A percentile compares a stretch with the other conserved stretches of the same genome.
phyloP scores from a whole-genome alignment of 1,140 invertebrate species.

The Lepidurus apus region DNA sequence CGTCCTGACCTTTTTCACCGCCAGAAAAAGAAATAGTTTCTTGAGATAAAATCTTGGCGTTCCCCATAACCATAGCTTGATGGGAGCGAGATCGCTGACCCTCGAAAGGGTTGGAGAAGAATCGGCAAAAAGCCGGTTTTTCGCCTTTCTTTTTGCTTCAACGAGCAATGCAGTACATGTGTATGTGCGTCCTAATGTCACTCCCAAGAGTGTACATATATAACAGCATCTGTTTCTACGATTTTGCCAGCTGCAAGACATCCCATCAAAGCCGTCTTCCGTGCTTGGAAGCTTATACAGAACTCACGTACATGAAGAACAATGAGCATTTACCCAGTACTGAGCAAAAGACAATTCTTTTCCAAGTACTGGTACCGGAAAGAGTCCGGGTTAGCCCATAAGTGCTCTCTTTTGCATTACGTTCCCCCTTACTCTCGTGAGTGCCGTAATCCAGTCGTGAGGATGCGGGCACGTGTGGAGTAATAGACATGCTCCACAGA shows the following conservation, averaged over 20 bases:
- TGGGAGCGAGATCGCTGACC: no score
- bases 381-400: not conserved
- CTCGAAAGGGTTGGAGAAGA: not conserved
- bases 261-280: not conserved
- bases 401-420: conserved; percentile 16
- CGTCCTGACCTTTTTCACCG: no score
- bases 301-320: not conserved
- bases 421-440: not conserved
- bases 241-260: conserved; percentile 13
- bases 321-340: not conserved
- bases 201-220: not conserved
- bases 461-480: conserved; percentile 16
- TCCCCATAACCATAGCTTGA: no score
- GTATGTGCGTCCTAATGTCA: not conserved
- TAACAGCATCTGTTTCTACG: not conserved
- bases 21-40: no score
- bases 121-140: not conserved
- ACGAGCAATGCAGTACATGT: not conserved
- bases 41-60: no score
- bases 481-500: conserved; percentile 6
- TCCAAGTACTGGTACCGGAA: not conserved
- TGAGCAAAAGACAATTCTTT: not conserved
- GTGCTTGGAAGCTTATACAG: not conserved
- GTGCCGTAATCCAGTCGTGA: conserved; percentile 17
- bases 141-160: not conserved